Evolutionary conservation across 2,888 invertebrate species (phyloP), one percentile per base, ranked within the genome.

Genomic region (Congeria kusceri): DNA sequence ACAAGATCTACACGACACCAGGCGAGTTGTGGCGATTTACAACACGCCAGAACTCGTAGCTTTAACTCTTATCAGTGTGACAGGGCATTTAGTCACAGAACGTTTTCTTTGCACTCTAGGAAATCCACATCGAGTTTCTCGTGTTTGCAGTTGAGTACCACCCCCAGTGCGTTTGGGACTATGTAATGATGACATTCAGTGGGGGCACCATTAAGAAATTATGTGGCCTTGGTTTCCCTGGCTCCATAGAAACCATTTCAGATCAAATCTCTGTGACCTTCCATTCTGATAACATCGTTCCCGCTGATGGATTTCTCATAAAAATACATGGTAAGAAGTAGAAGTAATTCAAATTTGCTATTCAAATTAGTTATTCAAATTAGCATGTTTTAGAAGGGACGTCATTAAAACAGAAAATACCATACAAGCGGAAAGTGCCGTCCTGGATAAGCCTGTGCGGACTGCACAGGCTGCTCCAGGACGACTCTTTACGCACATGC

Each of bases 281-380:
- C 49, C 71, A 67, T 39, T 79, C 79, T 11, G 79, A 79, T 58
- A 57, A 53, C 23, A 49, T 79, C 3, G 61, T 74, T 32, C 49
- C 79, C 11, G 66, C 61, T 27, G 49, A 46, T 29, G 79, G 79
- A 28, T 79, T 79, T 28, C n/a, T 39, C n/a, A 18, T 68, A 23
- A 32, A 46, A 11, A 44, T 73, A 7, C 4, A 15, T 15, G 20
- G n/a, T 28, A 7, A 27, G 9, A 57, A 53, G 53, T 58, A 27
- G 4, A 65, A 3, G 44, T n/a, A 20, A 27, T 64, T 64, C 44
- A n/a, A n/a, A n/a, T n/a, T n/a, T n/a, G n/a, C 39, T n/a, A 32
- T 15, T 7, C 23, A 20, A 58, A 20, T 27, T 11, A 27, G 18
- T 27, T 25, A 7, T 25, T 58, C 58, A 11, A 18, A 27, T 58